These are phyloP conservation scores for Sinelater perroti DNA, from an alignment of 2,888 invertebrate species.

Conservation along the genomic window DNA sequence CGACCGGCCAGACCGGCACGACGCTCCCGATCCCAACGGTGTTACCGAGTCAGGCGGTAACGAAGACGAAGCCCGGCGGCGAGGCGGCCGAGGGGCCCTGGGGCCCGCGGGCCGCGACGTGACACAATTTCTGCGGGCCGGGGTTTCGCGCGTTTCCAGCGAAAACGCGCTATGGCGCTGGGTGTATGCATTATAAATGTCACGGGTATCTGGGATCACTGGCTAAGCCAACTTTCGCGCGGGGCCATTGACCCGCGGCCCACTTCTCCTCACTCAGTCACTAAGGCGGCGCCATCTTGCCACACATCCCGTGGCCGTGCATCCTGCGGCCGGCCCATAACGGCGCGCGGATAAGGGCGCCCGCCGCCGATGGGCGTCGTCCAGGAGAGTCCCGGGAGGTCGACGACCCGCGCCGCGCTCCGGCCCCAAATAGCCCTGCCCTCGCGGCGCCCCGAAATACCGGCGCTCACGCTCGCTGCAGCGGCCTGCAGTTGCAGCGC, in stretches of 20 bases:
- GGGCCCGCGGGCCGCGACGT: too few species aligned
- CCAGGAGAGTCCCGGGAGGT: constrained; percentile 31
- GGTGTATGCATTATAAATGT: constrained; percentile 44
- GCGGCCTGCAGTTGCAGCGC: constrained; percentile 11
- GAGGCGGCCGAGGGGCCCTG: too few species aligned
- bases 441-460: constrained; percentile 2
- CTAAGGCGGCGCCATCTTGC: constrained; percentile 58
- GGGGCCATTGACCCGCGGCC: constrained; percentile 54
- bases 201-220: constrained; percentile 47
- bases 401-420: constrained; percentile 24
- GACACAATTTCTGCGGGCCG: not conserved
- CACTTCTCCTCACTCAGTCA: constrained; percentile 57
- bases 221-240: constrained; percentile 53
- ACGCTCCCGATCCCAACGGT: too few species aligned
- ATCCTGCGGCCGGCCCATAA: constrained; percentile 25
- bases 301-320: constrained; percentile 41
- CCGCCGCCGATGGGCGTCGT: constrained; percentile 18
- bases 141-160: constrained; percentile 8
- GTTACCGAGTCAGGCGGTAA: too few species aligned
- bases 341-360: constrained; percentile 7
- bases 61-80: too few species aligned
- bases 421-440: not conserved
- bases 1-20: too few species aligned
- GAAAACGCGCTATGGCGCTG: constrained; percentile 15
- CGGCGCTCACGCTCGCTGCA: not conserved